These are phyloP conservation scores for Acrobasis suavella DNA, from an alignment of 2,888 invertebrate species.

Conservation along the genomic window DNA sequence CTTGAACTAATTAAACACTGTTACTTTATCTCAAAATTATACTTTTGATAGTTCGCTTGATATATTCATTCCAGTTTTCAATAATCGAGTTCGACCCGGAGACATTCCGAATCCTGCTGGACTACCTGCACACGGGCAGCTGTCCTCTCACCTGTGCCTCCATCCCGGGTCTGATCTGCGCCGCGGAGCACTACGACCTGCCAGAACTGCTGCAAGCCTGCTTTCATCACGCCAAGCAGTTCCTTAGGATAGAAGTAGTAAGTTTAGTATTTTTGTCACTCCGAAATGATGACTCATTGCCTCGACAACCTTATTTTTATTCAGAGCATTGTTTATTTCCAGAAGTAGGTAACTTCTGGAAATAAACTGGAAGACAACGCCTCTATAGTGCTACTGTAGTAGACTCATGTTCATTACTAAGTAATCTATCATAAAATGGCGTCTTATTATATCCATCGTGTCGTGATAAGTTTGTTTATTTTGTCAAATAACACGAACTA, in stretches of 20 bases:
- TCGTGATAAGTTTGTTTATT: no score
- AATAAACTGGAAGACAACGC: no score
- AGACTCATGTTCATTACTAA: no score
- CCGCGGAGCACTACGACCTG: constrained; percentile 96
- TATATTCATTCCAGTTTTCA: constrained; percentile 86
- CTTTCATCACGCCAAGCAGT: constrained; percentile 97
- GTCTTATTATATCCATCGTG: no score
- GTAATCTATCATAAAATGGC: no score
- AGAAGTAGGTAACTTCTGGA: no score
- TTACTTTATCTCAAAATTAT: no score
- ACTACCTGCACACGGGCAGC: constrained; percentile 96
- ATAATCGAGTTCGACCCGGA: constrained; percentile 98
- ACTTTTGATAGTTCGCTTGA: no score
- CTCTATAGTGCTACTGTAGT: no score
- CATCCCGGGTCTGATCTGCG: constrained; percentile 95
- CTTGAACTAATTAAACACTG: no score
- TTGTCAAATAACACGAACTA: no score
- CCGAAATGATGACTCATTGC: background rate
- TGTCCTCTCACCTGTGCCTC: constrained; percentile 95
- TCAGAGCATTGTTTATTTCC: no score
- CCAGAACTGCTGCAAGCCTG: constrained; percentile 96
- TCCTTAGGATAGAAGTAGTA: constrained; percentile 94
- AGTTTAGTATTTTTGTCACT: constrained; percentile 38
- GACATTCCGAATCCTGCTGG: constrained; percentile 94
- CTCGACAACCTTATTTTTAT: background rate